Percentiles rank a stretch among this genome's conserved stretches.
Evolutionary conservation across 2,888 invertebrate genomes (phyloP).

Genomic region (Hoplodrina ambigua): DNA sequence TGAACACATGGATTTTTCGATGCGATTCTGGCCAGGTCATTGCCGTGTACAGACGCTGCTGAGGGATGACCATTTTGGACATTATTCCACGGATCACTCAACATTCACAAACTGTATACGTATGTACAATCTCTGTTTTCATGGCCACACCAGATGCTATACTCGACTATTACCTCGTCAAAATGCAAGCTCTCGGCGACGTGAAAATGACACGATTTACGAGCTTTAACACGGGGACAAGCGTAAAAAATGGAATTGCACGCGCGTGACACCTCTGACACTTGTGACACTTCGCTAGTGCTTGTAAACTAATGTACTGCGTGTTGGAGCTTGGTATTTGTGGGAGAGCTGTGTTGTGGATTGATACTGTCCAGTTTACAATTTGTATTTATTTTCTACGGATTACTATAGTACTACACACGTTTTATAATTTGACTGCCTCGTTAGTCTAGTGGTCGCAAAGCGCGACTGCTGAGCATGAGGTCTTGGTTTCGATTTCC

Average conservation of each 20-base stretch:
- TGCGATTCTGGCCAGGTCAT: no score
- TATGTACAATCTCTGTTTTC: conserved; percentile 34
- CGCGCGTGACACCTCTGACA: conserved; percentile 43
- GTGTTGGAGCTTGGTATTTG: conserved; percentile 29
- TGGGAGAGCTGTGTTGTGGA: not conserved
- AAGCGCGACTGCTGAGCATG: no score
- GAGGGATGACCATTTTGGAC: no score
- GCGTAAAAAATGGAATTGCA: conserved; percentile 64
- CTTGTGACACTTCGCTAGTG: conserved; percentile 45
- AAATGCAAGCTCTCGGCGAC: conserved; percentile 69
- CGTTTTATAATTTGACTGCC: no score
- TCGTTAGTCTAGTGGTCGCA: no score
- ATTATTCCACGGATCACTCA: no score
- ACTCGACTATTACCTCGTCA: conserved; percentile 78
- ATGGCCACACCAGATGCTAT: conserved; percentile 66
- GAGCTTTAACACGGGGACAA: conserved; percentile 68
- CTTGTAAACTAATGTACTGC: conserved; percentile 49
- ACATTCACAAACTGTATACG: not conserved
- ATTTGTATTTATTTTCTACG: not conserved
- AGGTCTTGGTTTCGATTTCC: no score
- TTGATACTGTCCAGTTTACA: conserved; percentile 7
- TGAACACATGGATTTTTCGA: no score
- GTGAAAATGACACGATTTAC: conserved; percentile 81
- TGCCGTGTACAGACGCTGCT: no score
- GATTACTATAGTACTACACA: no score